Percentiles rank a stretch among this genome's conserved stretches.
These are phyloP conservation scores for Acrocephalus scirpaceus DNA, from an alignment of 2,797 vertebrate genomes.

Conservation along the genomic window DNA sequence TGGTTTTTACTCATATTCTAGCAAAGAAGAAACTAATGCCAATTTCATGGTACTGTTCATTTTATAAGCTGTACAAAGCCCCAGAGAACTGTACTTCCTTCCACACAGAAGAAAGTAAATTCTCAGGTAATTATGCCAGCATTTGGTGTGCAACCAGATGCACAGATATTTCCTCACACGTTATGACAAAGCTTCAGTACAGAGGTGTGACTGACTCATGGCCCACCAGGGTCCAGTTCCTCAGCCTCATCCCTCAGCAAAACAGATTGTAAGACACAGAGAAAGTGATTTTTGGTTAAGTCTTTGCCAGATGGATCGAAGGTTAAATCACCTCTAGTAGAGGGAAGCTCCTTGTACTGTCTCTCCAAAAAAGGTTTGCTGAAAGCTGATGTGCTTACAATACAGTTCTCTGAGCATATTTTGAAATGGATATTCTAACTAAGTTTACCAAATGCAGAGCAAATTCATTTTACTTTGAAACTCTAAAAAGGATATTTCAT, in stretches of 20 bases:
- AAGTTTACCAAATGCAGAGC: conserved; percentile 12
- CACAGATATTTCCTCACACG: accelerated
- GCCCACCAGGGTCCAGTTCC: not conserved
- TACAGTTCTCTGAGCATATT: not conserved
- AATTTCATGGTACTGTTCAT: not conserved
- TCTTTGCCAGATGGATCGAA: not conserved
- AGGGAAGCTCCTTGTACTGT: not conserved
- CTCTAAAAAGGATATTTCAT: not conserved
- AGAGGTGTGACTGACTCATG: accelerated
- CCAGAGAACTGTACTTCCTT: not conserved
- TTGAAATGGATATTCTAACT: conserved; percentile 19
- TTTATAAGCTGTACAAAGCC: not conserved
- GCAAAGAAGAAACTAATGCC: not conserved
- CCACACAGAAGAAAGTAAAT: not conserved
- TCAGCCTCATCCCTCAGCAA: not conserved
- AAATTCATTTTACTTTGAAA: conserved; percentile 8
- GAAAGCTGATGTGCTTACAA: not conserved
- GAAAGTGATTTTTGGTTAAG: not conserved
- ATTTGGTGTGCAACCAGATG: not conserved
- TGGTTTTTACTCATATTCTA: not conserved
- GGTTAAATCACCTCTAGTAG: not conserved
- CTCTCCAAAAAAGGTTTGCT: not conserved
- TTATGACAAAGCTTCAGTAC: not conserved
- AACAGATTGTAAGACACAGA: not conserved
- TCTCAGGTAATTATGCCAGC: not conserved